Evolutionary conservation across 2,888 invertebrate genomes (phyloP).

Genomic region (Sturmia bella): DNA sequence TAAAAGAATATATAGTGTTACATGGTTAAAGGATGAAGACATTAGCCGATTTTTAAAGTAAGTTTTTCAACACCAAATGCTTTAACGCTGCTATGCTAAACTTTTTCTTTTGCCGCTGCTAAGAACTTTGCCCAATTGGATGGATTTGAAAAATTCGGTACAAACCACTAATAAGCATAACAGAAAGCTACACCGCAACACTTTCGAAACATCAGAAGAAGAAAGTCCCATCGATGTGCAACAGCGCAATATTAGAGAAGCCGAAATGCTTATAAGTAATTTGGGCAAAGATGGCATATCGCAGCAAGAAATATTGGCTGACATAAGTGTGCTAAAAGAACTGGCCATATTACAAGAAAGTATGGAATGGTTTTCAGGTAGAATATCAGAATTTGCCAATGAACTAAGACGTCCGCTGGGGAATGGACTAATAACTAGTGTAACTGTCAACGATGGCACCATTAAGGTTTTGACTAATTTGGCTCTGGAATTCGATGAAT

Average conservation of each 20-base stretch:
- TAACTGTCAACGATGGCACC: slow-evolving; percentile 83
- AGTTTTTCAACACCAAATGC: too few species aligned
- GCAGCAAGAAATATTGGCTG: slow-evolving; percentile 92
- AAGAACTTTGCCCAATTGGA: slow-evolving; percentile 91
- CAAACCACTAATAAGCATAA: slow-evolving; percentile 74
- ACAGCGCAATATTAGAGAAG: slow-evolving; percentile 92
- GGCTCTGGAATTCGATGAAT: slow-evolving; percentile 91
- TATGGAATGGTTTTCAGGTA: slow-evolving; percentile 92
- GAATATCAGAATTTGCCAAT: slow-evolving; percentile 85
- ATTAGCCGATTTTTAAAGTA: slow-evolving; percentile 95
- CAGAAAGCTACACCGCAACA: slow-evolving; percentile 78
- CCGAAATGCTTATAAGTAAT: slow-evolving; percentile 95
- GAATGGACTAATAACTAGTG: slow-evolving; percentile 77
- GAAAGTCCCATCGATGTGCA: slow-evolving; percentile 91
- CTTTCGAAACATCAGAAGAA: slow-evolving; percentile 85
- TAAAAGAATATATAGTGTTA: slow-evolving; percentile 90
- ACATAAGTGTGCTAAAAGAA: slow-evolving; percentile 90
- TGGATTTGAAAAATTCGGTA: slow-evolving; percentile 84
- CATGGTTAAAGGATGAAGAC: slow-evolving; percentile 97
- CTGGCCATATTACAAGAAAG: slow-evolving; percentile 95
- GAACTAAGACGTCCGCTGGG: slow-evolving; percentile 83
- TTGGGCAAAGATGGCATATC: slow-evolving; percentile 93
- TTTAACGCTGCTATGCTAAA: too few species aligned
- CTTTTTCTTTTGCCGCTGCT: too few species aligned
- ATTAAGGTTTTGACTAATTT: slow-evolving; percentile 87